Conservation (phyloP, 2,888 invertebrate species). For the Synergus gifuensis region DNA sequence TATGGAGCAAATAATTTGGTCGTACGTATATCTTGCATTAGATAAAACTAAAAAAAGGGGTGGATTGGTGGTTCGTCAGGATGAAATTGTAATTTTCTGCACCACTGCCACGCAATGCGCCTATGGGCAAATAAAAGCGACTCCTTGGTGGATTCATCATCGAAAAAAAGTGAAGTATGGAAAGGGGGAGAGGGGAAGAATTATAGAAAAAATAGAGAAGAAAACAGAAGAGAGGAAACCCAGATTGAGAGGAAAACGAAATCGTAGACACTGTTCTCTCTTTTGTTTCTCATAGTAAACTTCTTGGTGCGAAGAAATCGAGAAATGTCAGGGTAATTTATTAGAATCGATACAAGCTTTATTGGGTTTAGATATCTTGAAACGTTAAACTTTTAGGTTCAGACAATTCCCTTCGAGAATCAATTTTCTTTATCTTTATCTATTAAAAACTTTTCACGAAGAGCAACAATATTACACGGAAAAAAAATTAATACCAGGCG, state of each 20-base stretch:
- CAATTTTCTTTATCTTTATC: conserved; percentile 14
- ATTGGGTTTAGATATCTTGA: conserved; percentile 15
- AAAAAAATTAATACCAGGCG: too few species aligned
- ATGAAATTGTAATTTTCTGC: conserved; percentile 36
- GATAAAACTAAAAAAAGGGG: background rate
- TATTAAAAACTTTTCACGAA: background rate
- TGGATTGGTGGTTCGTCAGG: conserved; percentile 15
- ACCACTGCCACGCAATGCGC: conserved; percentile 30
- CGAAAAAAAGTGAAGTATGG: conserved; percentile 21
- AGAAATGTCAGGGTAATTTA: conserved; percentile 30
- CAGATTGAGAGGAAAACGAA: background rate
- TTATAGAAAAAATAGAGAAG: conserved; percentile 4
- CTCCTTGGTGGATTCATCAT: conserved; percentile 29
- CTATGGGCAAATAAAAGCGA: conserved; percentile 36
- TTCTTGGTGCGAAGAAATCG: conserved; percentile 5
- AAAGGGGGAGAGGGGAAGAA: background rate
- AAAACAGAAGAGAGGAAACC: conserved; percentile 10
- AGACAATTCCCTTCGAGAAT: background rate
- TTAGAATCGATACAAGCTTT: conserved; percentile 20
- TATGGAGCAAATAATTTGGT: too few species aligned
- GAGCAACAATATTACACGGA: background rate
- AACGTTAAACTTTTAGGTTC: background rate
- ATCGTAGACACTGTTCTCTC: conserved; percentile 27
- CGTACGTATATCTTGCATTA: background rate
- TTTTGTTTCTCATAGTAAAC: conserved; percentile 5